Evolutionary conservation across 2,888 invertebrate genomes (phyloP).

Genomic region (Drosophila atripex): DNA sequence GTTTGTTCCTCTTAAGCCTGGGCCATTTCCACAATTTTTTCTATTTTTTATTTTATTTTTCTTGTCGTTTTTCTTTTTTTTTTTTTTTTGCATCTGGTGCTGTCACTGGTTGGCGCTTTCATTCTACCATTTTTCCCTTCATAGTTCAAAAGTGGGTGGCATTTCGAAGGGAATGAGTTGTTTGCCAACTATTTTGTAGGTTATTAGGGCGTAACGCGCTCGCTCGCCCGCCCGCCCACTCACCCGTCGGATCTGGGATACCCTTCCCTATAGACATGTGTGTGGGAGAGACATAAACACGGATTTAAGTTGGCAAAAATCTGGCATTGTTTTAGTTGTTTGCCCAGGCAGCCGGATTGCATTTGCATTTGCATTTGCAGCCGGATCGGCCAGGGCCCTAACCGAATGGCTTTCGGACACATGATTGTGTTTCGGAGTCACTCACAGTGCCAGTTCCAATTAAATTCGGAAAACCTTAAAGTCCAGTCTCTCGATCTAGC

Average conservation of each 20-base stretch:
- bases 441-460: not conserved
- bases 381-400: not conserved
- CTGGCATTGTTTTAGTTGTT: constrained; percentile 45
- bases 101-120: constrained; percentile 32
- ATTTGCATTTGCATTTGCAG: constrained; percentile 37
- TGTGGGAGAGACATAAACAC: constrained; percentile 39
- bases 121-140: constrained; percentile 39
- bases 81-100: constrained; percentile 31
- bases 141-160: constrained; percentile 55
- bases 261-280: no score
- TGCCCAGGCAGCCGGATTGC: constrained; percentile 40
- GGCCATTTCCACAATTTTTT: constrained; percentile 16
- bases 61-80: no score
- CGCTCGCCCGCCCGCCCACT: no score
- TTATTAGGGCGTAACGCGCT: constrained; percentile 73
- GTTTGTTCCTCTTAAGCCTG: constrained; percentile 30
- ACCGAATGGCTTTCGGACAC: constrained; percentile 31
- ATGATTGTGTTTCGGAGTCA: constrained; percentile 2
- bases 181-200: constrained; percentile 77
- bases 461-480: constrained; percentile 12
- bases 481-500: not conserved
- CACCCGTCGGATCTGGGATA: no score
- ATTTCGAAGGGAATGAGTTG: constrained; percentile 39
- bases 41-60: not conserved
- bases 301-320: constrained; percentile 59